A percentile compares a stretch with the other conserved stretches of the same genome.
These are phyloP conservation scores for Diarsia brunnea DNA, from an alignment of 2,888 invertebrate species.

Conservation along the genomic window DNA sequence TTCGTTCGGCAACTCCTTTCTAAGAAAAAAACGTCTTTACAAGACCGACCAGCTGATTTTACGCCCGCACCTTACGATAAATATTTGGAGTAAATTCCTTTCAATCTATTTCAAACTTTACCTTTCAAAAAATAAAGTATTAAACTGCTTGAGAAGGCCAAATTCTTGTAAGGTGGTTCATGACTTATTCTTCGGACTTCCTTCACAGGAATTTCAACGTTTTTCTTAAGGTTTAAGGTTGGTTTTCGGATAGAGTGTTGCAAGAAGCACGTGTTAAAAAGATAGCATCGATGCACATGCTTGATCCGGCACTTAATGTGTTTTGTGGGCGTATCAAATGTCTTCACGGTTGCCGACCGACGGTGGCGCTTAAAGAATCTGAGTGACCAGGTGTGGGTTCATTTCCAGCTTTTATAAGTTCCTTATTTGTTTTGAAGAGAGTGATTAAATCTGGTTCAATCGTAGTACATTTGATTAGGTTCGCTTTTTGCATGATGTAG, in stretches of 20 bases:
- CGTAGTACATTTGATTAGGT: not conserved
- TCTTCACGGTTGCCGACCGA: slow-evolving; percentile 76
- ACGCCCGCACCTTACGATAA: slow-evolving; percentile 81
- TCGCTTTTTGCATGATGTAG: no score
- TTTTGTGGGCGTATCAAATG: slow-evolving; percentile 88
- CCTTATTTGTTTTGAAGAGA: slow-evolving; percentile 50
- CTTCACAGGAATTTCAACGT: slow-evolving; percentile 6
- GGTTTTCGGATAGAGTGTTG: slow-evolving; percentile 38
- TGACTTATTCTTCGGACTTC: slow-evolving; percentile 51
- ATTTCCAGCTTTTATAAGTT: slow-evolving; percentile 50
- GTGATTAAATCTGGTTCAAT: slow-evolving; percentile 13
- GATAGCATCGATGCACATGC: slow-evolving; percentile 86
- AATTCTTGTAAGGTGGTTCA: slow-evolving; percentile 62
- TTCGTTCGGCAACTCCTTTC: not conserved
- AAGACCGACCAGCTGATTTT: slow-evolving; percentile 84
- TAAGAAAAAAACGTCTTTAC: slow-evolving; percentile 51
- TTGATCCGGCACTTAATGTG: slow-evolving; percentile 87
- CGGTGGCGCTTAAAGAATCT: slow-evolving; percentile 82
- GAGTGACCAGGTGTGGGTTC: slow-evolving; percentile 67
- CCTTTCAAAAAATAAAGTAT: slow-evolving; percentile 10
- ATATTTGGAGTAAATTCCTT: slow-evolving; percentile 69
- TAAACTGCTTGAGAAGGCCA: slow-evolving; percentile 35
- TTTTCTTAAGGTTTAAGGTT: slow-evolving; percentile 33
- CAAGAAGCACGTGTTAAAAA: slow-evolving; percentile 80
- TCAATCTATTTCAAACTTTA: slow-evolving; percentile 35